phyloP scores from a whole-genome alignment of 2,888 invertebrate genomes.

The Syrista parreyssii region DNA sequence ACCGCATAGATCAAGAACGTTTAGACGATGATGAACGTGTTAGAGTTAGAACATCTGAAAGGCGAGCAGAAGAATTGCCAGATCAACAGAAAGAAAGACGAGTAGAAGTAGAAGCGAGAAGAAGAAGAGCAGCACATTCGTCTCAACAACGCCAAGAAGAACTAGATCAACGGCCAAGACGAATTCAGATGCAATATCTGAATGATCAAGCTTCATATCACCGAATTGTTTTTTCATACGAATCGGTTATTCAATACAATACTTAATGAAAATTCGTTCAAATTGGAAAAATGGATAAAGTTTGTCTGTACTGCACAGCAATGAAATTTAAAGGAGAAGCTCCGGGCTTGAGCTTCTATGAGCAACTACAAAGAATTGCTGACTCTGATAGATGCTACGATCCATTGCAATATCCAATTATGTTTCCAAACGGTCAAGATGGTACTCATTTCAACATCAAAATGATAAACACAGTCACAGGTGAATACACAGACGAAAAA shows the following conservation, averaged over 20 bases:
- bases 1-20: too few relatives aligned
- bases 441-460: conserved; percentile 41
- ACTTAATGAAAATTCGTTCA: conserved; percentile 45
- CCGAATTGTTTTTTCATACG: conserved; percentile 39
- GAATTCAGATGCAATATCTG: conserved; percentile 6
- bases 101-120: conserved; percentile 28
- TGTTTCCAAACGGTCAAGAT: conserved; percentile 49
- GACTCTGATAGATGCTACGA: conserved; percentile 57
- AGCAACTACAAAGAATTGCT: conserved; percentile 38
- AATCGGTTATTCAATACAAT: conserved; percentile 40
- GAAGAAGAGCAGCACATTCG: conserved; percentile 43
- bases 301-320: conserved; percentile 52
- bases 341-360: conserved; percentile 58
- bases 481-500: conserved; percentile 39
- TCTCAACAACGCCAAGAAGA: conserved; percentile 27
- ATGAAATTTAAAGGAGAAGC: conserved; percentile 55
- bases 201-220: conserved; percentile 19
- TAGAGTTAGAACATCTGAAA: too few relatives aligned
- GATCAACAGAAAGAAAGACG: too few relatives aligned
- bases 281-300: conserved; percentile 48
- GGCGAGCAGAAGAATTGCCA: too few relatives aligned
- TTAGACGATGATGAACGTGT: too few relatives aligned
- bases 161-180: conserved; percentile 13
- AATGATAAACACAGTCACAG: conserved; percentile 26
- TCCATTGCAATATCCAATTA: conserved; percentile 59